A percentile compares a stretch with the other conserved stretches of the same genome.
Evolutionary conservation across 2,888 invertebrate genomes (phyloP).

Genomic region (Capitulum mitella): DNA sequence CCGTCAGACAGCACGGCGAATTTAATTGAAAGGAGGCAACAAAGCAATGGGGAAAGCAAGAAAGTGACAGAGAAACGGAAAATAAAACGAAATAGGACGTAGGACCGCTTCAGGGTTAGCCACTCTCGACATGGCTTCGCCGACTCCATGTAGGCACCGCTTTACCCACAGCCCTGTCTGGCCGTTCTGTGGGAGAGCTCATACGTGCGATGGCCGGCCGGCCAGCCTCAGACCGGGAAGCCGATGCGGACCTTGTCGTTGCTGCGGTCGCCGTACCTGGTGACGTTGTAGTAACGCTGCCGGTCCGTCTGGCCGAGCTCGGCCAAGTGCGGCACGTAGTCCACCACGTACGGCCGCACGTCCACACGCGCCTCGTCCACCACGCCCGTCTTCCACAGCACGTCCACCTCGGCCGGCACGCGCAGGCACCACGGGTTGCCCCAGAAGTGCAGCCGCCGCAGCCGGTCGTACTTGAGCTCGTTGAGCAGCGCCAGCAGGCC

Average conservation of each 20-base stretch:
- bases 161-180: too few species aligned
- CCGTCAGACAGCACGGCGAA: too few species aligned
- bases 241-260: constrained; percentile 2
- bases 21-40: too few species aligned
- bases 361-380: constrained; percentile 8
- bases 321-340: constrained; percentile 11
- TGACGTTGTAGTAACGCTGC: neutral
- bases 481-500: constrained; percentile 3
- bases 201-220: too few species aligned
- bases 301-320: constrained; percentile 2
- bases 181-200: too few species aligned
- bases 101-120: too few species aligned
- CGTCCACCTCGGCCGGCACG: constrained; percentile 16
- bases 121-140: too few species aligned
- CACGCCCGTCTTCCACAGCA: constrained; percentile 23
- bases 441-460: constrained; percentile 4
- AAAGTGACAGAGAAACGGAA: too few species aligned
- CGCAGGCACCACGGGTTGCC: constrained; percentile 15
- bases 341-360: constrained; percentile 19
- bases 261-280: neutral
- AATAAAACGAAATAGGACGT: too few species aligned
- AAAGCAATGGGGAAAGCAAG: too few species aligned
- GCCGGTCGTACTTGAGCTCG: neutral
- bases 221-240: neutral
- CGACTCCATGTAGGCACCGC: too few species aligned